A percentile compares a stretch with the other conserved stretches of the same genome.
phyloP scores from a whole-genome alignment of 2,113 vertebrate species.

The Macrotus californicus region DNA sequence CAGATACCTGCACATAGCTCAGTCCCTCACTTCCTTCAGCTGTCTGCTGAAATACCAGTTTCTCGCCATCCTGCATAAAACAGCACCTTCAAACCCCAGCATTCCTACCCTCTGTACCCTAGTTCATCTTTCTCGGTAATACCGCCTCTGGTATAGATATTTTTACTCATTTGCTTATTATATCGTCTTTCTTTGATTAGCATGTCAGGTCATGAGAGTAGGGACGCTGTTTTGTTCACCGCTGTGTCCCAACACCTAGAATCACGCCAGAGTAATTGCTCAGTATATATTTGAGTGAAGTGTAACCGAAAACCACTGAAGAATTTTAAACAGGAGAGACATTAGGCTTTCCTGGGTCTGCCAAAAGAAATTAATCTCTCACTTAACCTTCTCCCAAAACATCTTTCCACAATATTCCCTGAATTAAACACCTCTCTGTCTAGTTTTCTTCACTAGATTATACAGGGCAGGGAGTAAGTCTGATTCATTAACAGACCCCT shows the following conservation, averaged over 20 bases:
- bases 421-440: conserved; percentile 4
- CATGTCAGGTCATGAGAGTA: background rate
- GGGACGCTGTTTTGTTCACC: background rate
- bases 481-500: background rate
- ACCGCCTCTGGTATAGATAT: background rate
- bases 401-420: background rate
- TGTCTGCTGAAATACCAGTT: background rate
- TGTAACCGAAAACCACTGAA: background rate
- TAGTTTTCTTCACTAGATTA: background rate
- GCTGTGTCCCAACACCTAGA: background rate
- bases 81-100: background rate
- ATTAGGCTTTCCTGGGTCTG: background rate
- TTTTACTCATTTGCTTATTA: background rate
- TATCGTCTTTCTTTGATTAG: background rate
- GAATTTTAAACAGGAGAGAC: conserved; percentile 30
- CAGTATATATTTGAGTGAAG: conserved; percentile 7
- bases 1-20: background rate
- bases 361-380: conserved; percentile 4
- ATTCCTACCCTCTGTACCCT: background rate
- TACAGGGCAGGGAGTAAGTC: background rate
- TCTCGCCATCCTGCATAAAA: background rate
- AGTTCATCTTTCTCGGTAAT: background rate
- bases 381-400: background rate
- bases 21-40: background rate
- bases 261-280: background rate